Evolutionary conservation across 2,113 vertebrate genomes (phyloP), one percentile per base, ranked within the genome.

Genomic region (Litocranius walleri): DNA sequence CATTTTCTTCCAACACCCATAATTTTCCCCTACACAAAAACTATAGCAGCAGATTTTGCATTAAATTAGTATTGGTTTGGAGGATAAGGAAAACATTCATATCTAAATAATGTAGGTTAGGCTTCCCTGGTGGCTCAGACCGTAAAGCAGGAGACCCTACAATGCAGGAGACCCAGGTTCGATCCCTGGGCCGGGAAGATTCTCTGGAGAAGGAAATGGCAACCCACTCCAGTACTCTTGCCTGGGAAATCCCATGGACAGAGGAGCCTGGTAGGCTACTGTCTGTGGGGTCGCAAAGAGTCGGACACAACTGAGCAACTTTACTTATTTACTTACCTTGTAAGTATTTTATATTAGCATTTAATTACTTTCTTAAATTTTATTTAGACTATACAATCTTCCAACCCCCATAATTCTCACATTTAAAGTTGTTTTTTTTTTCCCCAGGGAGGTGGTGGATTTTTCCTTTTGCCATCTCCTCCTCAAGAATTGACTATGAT

Each of bases 311-410:
- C 48, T 48, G 48, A 48, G 48, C 11, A 2, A 48, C 48, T 48
- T 48, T 48, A 48, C 48, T 48, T 48, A 48, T 10, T 48, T 48
- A 48, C 48, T 48, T 48, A 57, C 88, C 27, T 78, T 91, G 64
- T 48, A 77, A 78, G n/a, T 84, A 88, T 85, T 81, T 74, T 54
- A 96, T 88, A 88, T 23, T 30, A 82, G n/a, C n/a, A 64, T 54
- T 94, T 91, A 77, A 61, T 64, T 56, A 36, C 43, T 57, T 43
- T 91, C 43, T 61, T 89, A 71, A 94, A 86, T 91, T 23, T 43
- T 62, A 21, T n/a, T 57, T 25, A 77, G 61, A 54, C 12, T 33
- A 50, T 10, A 56, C 10, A 59, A 48, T 57, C 30, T 52, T 71
- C n/a, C 50, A 82, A 57, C 7, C 5, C 11, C 62, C 3, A 6